Evolutionary conservation across 2,888 invertebrate genomes (phyloP), one percentile per base, ranked within the genome.

Genomic region (Prenolepis imparis): DNA sequence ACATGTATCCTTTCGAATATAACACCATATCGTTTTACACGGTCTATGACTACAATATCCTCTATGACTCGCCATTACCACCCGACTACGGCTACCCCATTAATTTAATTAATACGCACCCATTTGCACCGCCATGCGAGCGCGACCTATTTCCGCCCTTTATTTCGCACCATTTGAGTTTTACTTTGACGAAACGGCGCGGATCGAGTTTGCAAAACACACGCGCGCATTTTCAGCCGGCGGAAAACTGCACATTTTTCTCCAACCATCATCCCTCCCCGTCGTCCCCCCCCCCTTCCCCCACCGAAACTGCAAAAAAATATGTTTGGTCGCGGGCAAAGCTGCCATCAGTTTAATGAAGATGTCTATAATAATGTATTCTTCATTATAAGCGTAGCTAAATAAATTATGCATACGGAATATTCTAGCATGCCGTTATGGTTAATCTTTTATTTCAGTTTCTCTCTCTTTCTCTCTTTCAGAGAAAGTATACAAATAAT

Each of bases 31-130:
- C 83, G 78, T 83, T 84, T 63, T 55, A 77, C 66, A 75, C 78
- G 59, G 80, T 88, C 39, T 87, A 88, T 72, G 74, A 66, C 61
- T 70, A 84, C 82, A 84, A 84, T 48, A 83, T 66, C 78, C 70
- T 68, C 83, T 88, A 90, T 86, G 86, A 85, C 85, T 86, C 77
- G 55, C 84, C 84, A 84, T 87, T 91, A 77, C 83, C 75, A 86
- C 67, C 67, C 55, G 84, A 64, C 75, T 86, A 88, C 85, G 87
- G 52, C 81, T 85, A 80, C 74, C 74, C 84, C 86, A 88, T 90
- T 90, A 89, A 89, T 90, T 91, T 88, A 89, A 91, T 90, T 91
- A 91, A 88, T 88, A 85, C 86, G 86, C 81, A 88, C 85, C 88
- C 88, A 91, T 91, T 91, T 85, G 82, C 84, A 84, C 72, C 66